Percentiles rank a stretch among this genome's conserved stretches.
phyloP scores from a whole-genome alignment of 1,140 invertebrate species.

The Zophobas morio region DNA sequence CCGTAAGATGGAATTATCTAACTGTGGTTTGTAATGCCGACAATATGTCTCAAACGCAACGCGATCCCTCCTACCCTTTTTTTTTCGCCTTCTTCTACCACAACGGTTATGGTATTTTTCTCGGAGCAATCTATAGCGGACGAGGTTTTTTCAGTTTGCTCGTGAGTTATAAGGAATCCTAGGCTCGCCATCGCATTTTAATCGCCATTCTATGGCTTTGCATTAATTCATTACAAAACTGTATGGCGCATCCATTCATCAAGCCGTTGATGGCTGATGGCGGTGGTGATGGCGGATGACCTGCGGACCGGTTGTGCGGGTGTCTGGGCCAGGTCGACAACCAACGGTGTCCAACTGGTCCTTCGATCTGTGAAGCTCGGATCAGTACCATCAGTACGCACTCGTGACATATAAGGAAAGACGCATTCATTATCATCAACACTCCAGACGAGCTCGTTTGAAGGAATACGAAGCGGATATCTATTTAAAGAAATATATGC shows the following conservation, averaged over 20 bases:
- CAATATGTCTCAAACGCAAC: conserved; percentile 2
- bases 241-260: conserved; percentile 44
- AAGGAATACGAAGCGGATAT: background rate
- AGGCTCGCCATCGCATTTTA: conserved; percentile 31
- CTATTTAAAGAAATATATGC: background rate
- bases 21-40: conserved; percentile 11
- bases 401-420: conserved; percentile 24
- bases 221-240: conserved; percentile 25
- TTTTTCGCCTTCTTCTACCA: background rate
- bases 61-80: background rate
- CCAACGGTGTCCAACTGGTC: conserved; percentile 49
- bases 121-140: background rate
- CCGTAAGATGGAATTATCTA: background rate
- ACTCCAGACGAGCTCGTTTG: conserved; percentile 12
- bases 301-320: conserved; percentile 50
- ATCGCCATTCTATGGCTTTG: conserved; percentile 39
- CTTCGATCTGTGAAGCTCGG: conserved; percentile 6
- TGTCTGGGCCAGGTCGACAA: conserved; percentile 46
- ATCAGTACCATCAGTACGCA: conserved; percentile 1
- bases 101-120: conserved; percentile 17
- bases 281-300: conserved; percentile 41
- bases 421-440: conserved; percentile 34
- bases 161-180: conserved; percentile 25
- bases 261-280: conserved; percentile 25
- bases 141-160: conserved; percentile 6